These are phyloP conservation scores for Campylorhamphus procurvoides DNA, from an alignment of 2,113 vertebrate genomes.

Conservation along the genomic window DNA sequence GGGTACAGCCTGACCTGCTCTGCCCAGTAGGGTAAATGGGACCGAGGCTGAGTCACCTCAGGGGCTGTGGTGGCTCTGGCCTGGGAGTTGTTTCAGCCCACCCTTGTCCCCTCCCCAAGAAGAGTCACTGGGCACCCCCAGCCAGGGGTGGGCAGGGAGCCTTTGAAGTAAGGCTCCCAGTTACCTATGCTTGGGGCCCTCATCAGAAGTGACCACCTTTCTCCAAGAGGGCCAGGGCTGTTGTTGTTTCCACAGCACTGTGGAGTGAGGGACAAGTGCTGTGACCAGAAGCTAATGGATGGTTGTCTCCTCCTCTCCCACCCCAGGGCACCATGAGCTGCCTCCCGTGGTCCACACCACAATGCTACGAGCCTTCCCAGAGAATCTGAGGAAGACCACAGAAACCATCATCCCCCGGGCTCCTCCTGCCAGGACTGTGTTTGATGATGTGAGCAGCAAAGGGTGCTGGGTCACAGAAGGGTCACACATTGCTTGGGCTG, in stretches of 20 bases:
- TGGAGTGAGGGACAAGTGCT: not conserved
- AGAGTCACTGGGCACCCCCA: rapidly evolving
- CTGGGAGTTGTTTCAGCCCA: too few species aligned
- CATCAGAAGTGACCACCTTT: rapidly evolving
- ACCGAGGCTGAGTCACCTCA: not conserved
- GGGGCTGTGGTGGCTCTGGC: not conserved
- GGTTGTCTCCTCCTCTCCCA: not conserved
- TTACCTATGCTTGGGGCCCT: rapidly evolving
- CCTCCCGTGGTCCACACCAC: constrained; percentile 92
- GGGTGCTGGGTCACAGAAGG: not conserved
- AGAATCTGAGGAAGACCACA: constrained; percentile 71
- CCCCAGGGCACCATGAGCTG: constrained; percentile 89
- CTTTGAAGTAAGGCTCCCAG: not conserved
- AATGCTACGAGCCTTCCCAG: constrained; percentile 87
- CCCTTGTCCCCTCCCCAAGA: not conserved
- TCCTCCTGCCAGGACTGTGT: not conserved
- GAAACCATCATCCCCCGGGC: constrained; percentile 77
- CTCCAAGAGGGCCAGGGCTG: not conserved
- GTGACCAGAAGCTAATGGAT: not conserved
- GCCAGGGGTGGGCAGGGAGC: not conserved
- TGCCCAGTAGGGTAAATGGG: too few species aligned
- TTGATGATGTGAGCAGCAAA: constrained; percentile 58
- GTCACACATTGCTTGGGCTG: too few species aligned
- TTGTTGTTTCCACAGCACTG: rapidly evolving
- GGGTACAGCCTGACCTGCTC: rapidly evolving